A percentile compares a stretch with the other conserved stretches of the same genome.
Conservation (phyloP, 2,113 vertebrate genomes). For the Pionites leucogaster region DNA sequence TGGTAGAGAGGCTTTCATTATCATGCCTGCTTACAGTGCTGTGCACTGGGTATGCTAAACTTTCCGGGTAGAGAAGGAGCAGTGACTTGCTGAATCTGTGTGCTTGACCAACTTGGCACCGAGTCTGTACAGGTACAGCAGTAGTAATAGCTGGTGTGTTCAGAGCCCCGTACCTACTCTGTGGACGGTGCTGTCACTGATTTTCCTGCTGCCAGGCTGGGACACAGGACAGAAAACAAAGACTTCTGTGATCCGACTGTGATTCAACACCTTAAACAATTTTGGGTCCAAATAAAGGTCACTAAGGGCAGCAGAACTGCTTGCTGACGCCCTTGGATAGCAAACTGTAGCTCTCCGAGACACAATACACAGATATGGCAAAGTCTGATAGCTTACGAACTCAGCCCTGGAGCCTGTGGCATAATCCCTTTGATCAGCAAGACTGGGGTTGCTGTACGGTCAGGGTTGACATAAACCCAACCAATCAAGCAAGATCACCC, state of each 20-base stretch:
- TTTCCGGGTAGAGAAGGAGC: neutral
- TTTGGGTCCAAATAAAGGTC: neutral
- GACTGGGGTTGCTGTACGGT: slow-evolving; percentile 71
- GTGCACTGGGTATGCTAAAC: neutral
- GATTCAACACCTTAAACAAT: neutral
- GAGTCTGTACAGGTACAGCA: neutral
- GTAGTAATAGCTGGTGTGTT: neutral
- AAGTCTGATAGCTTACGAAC: slow-evolving; percentile 6
- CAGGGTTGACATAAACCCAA: slow-evolving; percentile 70
- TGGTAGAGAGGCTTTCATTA: neutral
- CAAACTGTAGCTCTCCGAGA: neutral
- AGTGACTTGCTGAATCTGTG: neutral
- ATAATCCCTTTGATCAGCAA: slow-evolving; percentile 70
- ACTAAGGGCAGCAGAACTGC: neutral
- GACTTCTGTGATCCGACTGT: neutral
- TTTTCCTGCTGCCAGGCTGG: neutral
- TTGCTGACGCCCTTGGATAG: neutral
- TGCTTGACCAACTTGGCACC: neutral
- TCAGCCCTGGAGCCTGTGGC: slow-evolving; percentile 35
- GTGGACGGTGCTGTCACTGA: neutral
- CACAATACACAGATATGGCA: neutral
- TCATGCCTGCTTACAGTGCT: neutral
- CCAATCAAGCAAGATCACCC: slow-evolving; percentile 63
- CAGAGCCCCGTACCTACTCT: neutral
- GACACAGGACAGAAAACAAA: neutral